Percentiles rank a stretch among this genome's conserved stretches.
Conservation (phyloP, 2,888 invertebrate species). For the Caenorhabditis afra region DNA sequence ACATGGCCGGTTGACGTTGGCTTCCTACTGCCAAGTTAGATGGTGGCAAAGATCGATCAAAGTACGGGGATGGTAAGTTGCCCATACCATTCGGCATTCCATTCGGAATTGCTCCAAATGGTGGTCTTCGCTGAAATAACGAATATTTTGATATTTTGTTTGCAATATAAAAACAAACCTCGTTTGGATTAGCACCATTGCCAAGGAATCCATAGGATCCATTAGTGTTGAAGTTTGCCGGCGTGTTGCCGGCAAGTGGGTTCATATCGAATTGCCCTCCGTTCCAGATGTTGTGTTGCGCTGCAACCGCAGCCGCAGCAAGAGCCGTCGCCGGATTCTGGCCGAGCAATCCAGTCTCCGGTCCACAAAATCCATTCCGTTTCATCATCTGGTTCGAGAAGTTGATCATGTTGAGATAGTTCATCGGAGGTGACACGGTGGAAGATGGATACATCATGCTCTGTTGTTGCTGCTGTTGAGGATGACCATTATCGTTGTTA, state of each 20-base stretch:
- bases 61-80: slow-evolving; percentile 24
- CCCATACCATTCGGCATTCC: slow-evolving; percentile 34
- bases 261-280: slow-evolving; percentile 47
- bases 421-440: slow-evolving; percentile 50
- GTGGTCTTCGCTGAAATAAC: slow-evolving; percentile 30
- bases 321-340: slow-evolving; percentile 17
- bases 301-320: slow-evolving; percentile 14
- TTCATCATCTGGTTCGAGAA: slow-evolving; percentile 37
- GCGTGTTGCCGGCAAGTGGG: slow-evolving; percentile 45
- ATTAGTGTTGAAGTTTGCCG: slow-evolving; percentile 44
- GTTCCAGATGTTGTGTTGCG: slow-evolving; percentile 53
- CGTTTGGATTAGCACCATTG: slow-evolving; percentile 31
- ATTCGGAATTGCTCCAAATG: slow-evolving; percentile 32
- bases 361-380: slow-evolving; percentile 7
- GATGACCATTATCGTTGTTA: slow-evolving; percentile 20
- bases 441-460: slow-evolving; percentile 15
- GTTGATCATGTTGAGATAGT: slow-evolving; percentile 46
- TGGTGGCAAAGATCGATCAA: slow-evolving; percentile 52
- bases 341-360: slow-evolving; percentile 36
- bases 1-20: slow-evolving; percentile 53
- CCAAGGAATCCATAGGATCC: slow-evolving; percentile 60
- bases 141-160: slow-evolving; percentile 3
- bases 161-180: slow-evolving; percentile 14
- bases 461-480: background rate
- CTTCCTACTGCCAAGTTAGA: slow-evolving; percentile 62